phyloP scores from a whole-genome alignment of 2,888 invertebrate genomes.

The Drosophila tripunctata region DNA sequence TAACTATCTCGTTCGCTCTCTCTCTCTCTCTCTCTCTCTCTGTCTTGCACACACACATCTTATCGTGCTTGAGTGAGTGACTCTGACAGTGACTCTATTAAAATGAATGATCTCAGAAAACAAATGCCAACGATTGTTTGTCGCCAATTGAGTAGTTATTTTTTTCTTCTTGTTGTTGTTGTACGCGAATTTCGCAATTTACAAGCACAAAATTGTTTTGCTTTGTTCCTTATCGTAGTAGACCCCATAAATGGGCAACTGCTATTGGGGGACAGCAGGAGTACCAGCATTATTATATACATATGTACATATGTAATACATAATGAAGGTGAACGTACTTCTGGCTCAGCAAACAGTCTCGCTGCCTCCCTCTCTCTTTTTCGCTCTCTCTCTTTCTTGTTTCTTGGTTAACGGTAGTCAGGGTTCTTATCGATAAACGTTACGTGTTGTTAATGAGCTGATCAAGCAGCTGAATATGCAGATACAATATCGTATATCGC shows the following conservation, averaged over 20 bases:
- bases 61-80: conserved; percentile 2
- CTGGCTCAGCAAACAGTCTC: background rate
- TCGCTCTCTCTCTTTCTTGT: background rate
- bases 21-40: background rate
- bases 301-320: background rate
- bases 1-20: conserved; percentile 21
- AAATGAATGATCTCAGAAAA: conserved; percentile 71
- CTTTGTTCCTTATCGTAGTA: conserved; percentile 48
- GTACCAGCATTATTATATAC: background rate
- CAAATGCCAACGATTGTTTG: conserved; percentile 56
- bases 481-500: conserved; percentile 15
- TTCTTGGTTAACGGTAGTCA: background rate
- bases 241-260: conserved; percentile 5
- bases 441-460: conserved; percentile 16
- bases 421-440: conserved; percentile 4
- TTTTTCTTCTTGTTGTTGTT: conserved; percentile 7
- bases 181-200: conserved; percentile 4
- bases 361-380: background rate
- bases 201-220: conserved; percentile 14
- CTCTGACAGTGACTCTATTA: conserved; percentile 61
- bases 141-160: conserved; percentile 61
- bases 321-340: conserved; percentile 59
- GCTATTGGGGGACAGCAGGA: background rate
- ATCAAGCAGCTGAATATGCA: conserved; percentile 22
- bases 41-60: background rate